Evolutionary conservation across 2,113 vertebrate genomes (phyloP), one percentile per base, ranked within the genome.

Genomic region (Patagioenas fasciata): DNA sequence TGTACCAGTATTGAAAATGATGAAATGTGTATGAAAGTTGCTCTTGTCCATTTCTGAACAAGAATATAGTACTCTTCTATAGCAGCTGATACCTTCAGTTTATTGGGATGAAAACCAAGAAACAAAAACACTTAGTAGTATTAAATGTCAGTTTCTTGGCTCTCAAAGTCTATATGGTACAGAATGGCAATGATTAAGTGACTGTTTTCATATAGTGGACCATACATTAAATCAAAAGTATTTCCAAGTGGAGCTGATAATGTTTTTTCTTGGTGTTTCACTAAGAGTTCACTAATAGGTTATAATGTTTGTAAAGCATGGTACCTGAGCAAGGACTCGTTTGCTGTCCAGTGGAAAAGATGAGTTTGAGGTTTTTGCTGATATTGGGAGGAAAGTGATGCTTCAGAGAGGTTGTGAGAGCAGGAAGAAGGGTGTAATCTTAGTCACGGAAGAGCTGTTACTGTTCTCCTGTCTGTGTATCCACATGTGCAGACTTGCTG

Each of bases 381-480:
- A 50, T 53, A 40, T 4, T 54, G 34, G 16, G 15, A 71, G 20
- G 54, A 13, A 83, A n/a, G 5, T 60, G 54, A 7, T 86, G 56
- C 20, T 81, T 67, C 48, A 34, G 28, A 1, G 51, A 34, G 67
- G 53, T 10, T 62, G 66, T 64, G 64, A 66, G 28, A 60, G 69
- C 29, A 47, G 71, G 54, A 42, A 34, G 31, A 75, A 54, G 19
- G 24, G 20, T 64, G 4, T 38, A 8, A 36, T 66, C 25, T 51
- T 11, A 36, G 28, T 2, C 0, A 1, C 26, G 70, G 62, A 44
- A 47, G 36, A 42, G 57, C 32, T 70, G n/a, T 14, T 94, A 3
- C n/a, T 66, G 38, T 75, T 62, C 7, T 9, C 31, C n/a, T 1
- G 0, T 20, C 47, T 42, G 19, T 2, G 16, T 12, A 11, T 6